phyloP scores from a whole-genome alignment of 2,888 invertebrate genomes.

The Phragmatobia fuliginosa region DNA sequence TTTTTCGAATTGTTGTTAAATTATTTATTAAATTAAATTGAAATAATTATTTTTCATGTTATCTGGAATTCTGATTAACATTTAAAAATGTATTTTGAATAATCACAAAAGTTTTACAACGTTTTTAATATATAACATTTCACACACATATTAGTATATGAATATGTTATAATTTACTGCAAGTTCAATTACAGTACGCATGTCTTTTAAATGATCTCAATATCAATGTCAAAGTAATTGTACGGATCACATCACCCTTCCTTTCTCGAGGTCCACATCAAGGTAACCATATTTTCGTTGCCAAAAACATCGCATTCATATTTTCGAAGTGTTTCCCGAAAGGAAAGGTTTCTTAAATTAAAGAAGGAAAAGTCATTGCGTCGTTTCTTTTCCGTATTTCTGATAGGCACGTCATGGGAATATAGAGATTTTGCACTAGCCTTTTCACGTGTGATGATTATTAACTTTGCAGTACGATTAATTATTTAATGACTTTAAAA shows the following conservation, averaged over 20 bases:
- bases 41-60: neutral
- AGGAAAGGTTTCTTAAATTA: neutral
- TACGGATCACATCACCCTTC: neutral
- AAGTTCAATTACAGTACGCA: too few relatives aligned
- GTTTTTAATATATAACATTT: neutral
- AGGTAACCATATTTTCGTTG: neutral
- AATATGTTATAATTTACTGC: neutral
- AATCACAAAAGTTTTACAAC: neutral
- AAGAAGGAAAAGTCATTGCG: neutral
- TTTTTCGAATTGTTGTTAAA: neutral
- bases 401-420: neutral
- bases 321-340: neutral
- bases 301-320: conserved; percentile 1
- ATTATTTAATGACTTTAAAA: neutral
- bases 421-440: neutral
- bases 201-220: neutral
- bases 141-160: neutral
- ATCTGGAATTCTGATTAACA: neutral
- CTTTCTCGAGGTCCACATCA: conserved; percentile 2
- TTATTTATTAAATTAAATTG: neutral
- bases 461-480: neutral
- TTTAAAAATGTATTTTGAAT: neutral
- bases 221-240: conserved; percentile 14
- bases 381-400: neutral
- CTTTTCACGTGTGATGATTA: neutral